These are phyloP conservation scores for Emydura subglobosa DNA, from an alignment of 2,113 vertebrate species.

Conservation along the genomic window DNA sequence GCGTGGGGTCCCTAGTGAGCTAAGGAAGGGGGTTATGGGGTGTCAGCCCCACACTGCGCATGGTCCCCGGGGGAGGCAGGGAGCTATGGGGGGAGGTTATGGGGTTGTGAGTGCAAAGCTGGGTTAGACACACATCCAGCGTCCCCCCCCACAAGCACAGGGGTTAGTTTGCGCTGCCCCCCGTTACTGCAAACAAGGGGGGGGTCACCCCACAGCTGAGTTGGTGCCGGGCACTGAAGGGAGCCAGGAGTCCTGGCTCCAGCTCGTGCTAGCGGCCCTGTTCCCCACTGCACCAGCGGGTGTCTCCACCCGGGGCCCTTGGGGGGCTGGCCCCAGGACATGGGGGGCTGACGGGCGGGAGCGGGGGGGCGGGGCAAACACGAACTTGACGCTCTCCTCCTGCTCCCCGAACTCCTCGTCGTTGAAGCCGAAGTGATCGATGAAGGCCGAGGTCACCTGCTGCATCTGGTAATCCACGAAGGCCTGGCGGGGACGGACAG, in stretches of 20 bases:
- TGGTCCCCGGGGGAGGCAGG: not conserved
- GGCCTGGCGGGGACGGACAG: slow-evolving; percentile 44
- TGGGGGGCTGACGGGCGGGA: not conserved
- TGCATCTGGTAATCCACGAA: slow-evolving; percentile 83
- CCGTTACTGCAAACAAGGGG: not conserved
- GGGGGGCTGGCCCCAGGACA: not conserved
- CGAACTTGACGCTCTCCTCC: slow-evolving; percentile 82
- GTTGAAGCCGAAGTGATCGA: slow-evolving; percentile 82
- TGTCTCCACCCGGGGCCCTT: no score
- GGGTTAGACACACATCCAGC: not conserved
- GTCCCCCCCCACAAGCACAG: not conserved
- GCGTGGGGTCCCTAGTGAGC: not conserved
- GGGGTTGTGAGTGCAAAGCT: not conserved
- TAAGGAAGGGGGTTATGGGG: not conserved
- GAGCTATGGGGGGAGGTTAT: not conserved
- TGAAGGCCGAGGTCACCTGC: slow-evolving; percentile 81
- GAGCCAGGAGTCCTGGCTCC: not conserved
- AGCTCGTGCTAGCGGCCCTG: not conserved
- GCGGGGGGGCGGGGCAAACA: not conserved
- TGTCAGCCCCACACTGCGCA: not conserved
- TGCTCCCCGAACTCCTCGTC: slow-evolving; percentile 83
- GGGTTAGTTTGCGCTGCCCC: not conserved
- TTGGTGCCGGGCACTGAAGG: not conserved
- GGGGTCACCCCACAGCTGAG: not conserved
- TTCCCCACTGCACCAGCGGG: not conserved